Conservation (phyloP, 2,113 vertebrate species). For the Petromus typicus region DNA sequence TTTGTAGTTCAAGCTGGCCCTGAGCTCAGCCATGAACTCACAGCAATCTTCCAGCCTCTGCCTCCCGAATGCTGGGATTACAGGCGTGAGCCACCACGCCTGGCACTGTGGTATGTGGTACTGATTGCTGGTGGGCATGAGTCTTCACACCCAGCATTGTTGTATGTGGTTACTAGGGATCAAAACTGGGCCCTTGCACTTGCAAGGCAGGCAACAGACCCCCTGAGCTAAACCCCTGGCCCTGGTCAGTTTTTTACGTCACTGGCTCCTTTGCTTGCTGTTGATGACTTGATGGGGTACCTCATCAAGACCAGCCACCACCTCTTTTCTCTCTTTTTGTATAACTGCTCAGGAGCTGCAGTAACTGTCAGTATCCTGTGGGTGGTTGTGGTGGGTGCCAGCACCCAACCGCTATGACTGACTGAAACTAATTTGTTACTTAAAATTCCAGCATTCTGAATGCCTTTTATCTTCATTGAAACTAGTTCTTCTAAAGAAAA, state of each 20-base stretch:
- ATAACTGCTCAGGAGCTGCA: background rate
- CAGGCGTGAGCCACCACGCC: too few species aligned
- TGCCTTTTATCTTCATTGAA: background rate
- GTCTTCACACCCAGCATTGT: too few species aligned
- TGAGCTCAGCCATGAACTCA: too few species aligned
- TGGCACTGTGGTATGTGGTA: too few species aligned
- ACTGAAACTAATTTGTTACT: background rate
- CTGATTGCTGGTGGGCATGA: too few species aligned
- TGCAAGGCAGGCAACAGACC: too few species aligned
- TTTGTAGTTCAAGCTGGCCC: too few species aligned
- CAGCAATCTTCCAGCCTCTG: too few species aligned
- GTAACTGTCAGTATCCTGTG: rapidly evolving
- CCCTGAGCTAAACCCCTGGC: too few species aligned
- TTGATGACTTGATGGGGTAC: background rate
- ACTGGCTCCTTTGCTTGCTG: background rate
- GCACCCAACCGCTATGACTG: background rate
- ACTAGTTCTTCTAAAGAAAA: background rate
- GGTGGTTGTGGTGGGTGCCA: rapidly evolving
- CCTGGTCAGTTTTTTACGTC: rapidly evolving
- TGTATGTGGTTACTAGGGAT: too few species aligned
- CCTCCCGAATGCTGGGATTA: too few species aligned
- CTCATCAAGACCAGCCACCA: background rate
- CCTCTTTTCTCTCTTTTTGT: rapidly evolving
- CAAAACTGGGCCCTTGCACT: too few species aligned
- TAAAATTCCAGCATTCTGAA: background rate